These are phyloP conservation scores for Pseudorhombus dupliciocellatus DNA, from an alignment of 2,113 vertebrate genomes.

Conservation along the genomic window DNA sequence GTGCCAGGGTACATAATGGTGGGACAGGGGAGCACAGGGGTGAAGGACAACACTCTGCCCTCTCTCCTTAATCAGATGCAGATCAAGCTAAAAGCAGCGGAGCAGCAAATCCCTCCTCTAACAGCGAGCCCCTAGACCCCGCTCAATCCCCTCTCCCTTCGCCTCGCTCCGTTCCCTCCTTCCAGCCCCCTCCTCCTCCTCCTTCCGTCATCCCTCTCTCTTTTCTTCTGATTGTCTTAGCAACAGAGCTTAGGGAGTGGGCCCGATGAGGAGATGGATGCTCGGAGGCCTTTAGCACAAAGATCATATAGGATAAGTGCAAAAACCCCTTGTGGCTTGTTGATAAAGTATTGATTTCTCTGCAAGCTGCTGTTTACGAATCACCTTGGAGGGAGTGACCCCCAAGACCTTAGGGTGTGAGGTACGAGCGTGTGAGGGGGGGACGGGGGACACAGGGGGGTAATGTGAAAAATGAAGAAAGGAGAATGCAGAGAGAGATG, in stretches of 20 bases:
- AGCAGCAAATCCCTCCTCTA: slow-evolving; percentile 96
- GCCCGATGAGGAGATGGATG: slow-evolving; percentile 76
- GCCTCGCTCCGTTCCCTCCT: slow-evolving; percentile 43
- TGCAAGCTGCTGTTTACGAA: slow-evolving; percentile 90
- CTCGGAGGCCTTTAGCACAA: slow-evolving; percentile 93
- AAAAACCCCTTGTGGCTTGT: slow-evolving; percentile 96
- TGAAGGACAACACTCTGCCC: slow-evolving; percentile 95
- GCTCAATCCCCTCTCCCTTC: slow-evolving; percentile 60
- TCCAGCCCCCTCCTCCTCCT: slow-evolving; percentile 36
- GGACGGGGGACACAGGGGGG: slow-evolving; percentile 34
- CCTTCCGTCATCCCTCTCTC: slow-evolving; percentile 67
- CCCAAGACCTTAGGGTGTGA: slow-evolving; percentile 89
- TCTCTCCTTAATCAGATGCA: slow-evolving; percentile 92
- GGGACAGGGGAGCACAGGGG: slow-evolving; percentile 89
- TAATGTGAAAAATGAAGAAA: slow-evolving; percentile 68
- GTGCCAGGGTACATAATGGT: slow-evolving; percentile 80
- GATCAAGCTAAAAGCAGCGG: slow-evolving; percentile 95
- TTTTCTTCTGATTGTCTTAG: slow-evolving; percentile 84
- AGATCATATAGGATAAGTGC: slow-evolving; percentile 98
- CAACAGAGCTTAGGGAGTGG: slow-evolving; percentile 74
- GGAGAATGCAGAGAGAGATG: slow-evolving; percentile 40
- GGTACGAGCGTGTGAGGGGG: slow-evolving; percentile 63
- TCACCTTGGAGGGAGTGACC: slow-evolving; percentile 98
- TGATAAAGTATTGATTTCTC: slow-evolving; percentile 99
- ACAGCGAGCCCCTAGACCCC: slow-evolving; percentile 73